A percentile compares a stretch with the other conserved stretches of the same genome.
phyloP scores from a whole-genome alignment of 2,888 invertebrate genomes.

The Periphyllus acericola region DNA sequence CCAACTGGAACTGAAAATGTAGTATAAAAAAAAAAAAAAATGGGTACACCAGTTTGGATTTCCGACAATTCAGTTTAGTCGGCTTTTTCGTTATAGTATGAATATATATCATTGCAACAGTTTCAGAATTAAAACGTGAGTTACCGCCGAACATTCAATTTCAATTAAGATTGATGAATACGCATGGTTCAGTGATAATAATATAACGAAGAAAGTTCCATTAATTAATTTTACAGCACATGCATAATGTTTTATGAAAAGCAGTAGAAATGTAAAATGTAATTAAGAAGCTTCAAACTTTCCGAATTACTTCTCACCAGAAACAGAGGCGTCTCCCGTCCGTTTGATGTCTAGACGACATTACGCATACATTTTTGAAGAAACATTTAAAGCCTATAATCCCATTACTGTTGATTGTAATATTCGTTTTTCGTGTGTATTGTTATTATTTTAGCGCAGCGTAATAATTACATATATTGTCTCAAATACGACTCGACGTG shows the following conservation, averaged over 20 bases:
- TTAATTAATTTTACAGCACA: background rate
- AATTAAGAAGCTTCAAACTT: background rate
- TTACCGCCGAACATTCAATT: background rate
- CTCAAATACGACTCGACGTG: too few species aligned
- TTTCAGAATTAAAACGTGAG: background rate
- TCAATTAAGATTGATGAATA: conserved; percentile 17
- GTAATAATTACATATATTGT: too few species aligned
- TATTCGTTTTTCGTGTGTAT: background rate
- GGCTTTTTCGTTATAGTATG: background rate
- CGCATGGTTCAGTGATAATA: background rate
- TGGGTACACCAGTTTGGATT: background rate
- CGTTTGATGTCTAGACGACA: background rate
- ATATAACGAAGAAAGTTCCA: background rate
- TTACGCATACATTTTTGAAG: background rate
- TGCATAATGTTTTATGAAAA: background rate
- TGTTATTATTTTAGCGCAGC: too few species aligned
- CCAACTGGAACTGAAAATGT: too few species aligned
- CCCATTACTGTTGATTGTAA: background rate
- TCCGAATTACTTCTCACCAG: background rate
- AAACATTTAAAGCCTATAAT: background rate
- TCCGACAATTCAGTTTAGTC: background rate
- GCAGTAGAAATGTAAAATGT: background rate
- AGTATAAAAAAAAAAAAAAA: background rate
- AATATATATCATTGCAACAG: background rate
- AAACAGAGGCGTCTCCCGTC: background rate